These are phyloP conservation scores for Lophotis ruficrista DNA, from an alignment of 2,113 vertebrate genomes.

Conservation along the genomic window DNA sequence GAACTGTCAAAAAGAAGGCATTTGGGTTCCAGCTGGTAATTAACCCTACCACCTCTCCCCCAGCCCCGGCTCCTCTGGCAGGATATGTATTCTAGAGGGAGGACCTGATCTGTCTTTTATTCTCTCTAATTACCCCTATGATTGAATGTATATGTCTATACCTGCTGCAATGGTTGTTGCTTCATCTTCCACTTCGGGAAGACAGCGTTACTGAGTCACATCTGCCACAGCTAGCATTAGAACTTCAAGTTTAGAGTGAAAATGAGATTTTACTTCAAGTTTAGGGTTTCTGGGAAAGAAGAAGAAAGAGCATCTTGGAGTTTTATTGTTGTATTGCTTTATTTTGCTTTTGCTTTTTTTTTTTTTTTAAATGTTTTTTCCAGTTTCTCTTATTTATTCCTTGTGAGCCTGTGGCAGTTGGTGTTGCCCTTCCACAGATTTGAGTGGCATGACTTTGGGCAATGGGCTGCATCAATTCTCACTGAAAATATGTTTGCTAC, in stretches of 20 bases:
- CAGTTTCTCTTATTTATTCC: neutral
- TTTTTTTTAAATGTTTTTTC: too few relatives aligned
- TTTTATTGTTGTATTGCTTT: neutral
- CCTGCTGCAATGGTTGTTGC: neutral
- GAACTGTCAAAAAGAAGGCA: neutral
- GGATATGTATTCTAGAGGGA: neutral
- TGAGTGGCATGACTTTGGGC: neutral
- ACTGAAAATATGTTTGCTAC: neutral
- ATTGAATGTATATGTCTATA: neutral
- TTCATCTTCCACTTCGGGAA: neutral
- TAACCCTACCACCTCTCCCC: neutral
- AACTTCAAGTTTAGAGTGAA: neutral
- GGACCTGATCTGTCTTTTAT: neutral
- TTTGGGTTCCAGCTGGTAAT: slow-evolving; percentile 15
- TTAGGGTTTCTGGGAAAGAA: neutral
- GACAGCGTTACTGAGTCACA: neutral
- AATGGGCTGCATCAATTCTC: neutral
- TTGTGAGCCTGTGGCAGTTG: neutral
- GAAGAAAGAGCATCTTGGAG: neutral
- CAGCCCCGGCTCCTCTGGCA: neutral
- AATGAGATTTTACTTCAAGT: neutral
- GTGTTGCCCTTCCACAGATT: neutral
- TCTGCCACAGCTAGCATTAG: neutral
- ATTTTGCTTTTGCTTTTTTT: neutral
- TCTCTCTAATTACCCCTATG: neutral